Percentiles rank a stretch among this genome's conserved stretches.
phyloP scores from a whole-genome alignment of 37 sponge, comb jelly and placozoan species.

The Aphrocallistes beatrix region DNA sequence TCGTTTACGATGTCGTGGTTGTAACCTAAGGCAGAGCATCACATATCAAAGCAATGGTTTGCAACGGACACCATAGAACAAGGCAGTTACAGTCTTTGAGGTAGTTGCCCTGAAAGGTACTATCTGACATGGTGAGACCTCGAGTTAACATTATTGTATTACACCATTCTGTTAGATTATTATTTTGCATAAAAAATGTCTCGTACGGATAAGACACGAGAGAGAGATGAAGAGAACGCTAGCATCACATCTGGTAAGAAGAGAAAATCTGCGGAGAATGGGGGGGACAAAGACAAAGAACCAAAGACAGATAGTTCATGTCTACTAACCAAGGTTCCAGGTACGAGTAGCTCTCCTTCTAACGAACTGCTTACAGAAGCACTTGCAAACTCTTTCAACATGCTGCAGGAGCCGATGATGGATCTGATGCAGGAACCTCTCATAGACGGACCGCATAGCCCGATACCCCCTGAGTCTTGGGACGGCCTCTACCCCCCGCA shows the following conservation, averaged over 20 bases:
- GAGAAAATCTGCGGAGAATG: neutral
- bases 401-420: neutral
- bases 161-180: no score
- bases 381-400: neutral
- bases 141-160: no score
- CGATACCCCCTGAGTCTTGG: neutral
- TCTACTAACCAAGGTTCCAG: neutral
- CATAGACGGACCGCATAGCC: neutral
- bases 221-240: constrained; percentile 8
- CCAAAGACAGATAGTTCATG: constrained; percentile 1
- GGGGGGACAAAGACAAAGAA: constrained; percentile 7
- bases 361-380: neutral
- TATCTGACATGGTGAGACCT: no score
- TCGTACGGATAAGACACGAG: constrained; percentile 11
- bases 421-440: neutral
- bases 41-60: no score
- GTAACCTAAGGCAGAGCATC: no score
- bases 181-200: neutral
- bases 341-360: neutral
- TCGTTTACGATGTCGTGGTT: no score
- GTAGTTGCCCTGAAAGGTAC: no score
- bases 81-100: no score
- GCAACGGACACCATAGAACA: no score
- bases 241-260: neutral
- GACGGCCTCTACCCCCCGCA: neutral